phyloP scores from a whole-genome alignment of 2,113 vertebrate genomes.

The Notechis scutatus region DNA sequence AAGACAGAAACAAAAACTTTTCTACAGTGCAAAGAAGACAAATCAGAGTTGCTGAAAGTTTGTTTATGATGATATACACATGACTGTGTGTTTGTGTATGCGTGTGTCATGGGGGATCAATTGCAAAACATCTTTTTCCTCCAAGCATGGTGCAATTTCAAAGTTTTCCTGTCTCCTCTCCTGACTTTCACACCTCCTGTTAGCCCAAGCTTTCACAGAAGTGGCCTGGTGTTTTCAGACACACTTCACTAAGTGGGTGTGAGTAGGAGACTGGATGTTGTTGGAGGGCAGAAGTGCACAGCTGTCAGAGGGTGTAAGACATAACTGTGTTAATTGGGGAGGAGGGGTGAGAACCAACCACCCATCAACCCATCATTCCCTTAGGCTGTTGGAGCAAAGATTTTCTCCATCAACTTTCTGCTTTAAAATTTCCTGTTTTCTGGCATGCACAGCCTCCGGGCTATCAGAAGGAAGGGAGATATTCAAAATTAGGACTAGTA shows the following conservation, averaged over 20 bases:
- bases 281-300: neutral
- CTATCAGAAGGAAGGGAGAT: neutral
- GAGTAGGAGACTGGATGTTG: neutral
- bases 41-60: too few species aligned
- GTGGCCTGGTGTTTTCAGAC: neutral
- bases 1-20: neutral
- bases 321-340: neutral
- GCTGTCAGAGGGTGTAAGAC: constrained; percentile 11
- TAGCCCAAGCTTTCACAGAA: neutral
- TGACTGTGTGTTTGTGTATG: neutral
- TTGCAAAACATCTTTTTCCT: neutral
- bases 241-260: constrained; percentile 24
- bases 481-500: neutral
- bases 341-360: neutral
- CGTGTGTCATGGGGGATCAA: neutral
- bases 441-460: neutral
- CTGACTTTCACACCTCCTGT: constrained; percentile 12
- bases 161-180: neutral
- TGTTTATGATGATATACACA: neutral
- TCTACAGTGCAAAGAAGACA: neutral
- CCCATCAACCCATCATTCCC: neutral
- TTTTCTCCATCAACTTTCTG: neutral
- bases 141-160: neutral
- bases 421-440: neutral
- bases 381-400: neutral